phyloP scores from a whole-genome alignment of 2,113 vertebrate species.

The Chaetops frenatus region DNA sequence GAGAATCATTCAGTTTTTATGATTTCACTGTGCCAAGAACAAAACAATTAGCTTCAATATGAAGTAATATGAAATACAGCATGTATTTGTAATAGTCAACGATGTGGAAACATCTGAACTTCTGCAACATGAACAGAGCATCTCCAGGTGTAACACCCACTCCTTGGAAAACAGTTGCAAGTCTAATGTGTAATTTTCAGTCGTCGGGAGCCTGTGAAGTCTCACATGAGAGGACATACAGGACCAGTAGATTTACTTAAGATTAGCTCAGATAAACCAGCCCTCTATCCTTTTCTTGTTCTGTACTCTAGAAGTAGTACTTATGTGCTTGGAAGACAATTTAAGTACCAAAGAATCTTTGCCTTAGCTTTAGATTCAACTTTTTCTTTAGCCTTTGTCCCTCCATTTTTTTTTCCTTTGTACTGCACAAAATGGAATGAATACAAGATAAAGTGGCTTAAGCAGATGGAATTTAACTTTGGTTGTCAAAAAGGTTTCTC shows the following conservation, averaged over 20 bases:
- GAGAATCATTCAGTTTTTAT: neutral
- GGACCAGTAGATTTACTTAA: neutral
- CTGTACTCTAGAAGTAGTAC: neutral
- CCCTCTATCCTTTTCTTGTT: neutral
- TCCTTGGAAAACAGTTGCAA: neutral
- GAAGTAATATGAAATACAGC: neutral
- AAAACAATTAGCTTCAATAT: neutral
- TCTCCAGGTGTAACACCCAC: fast-evolving
- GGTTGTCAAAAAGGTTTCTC: fast-evolving
- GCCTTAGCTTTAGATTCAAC: neutral
- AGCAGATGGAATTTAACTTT: neutral
- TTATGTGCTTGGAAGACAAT: neutral
- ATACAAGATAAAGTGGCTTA: neutral
- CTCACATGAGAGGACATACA: neutral
- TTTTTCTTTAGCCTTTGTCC: neutral
- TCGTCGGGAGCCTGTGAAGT: neutral
- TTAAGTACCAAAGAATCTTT: neutral
- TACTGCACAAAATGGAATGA: neutral
- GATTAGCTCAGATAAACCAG: neutral
- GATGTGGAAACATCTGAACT: neutral
- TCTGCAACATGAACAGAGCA: neutral
- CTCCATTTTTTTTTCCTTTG: neutral
- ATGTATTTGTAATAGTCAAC: neutral
- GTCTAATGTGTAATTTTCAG: neutral
- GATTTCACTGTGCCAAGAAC: neutral